Percentiles rank a stretch among this genome's conserved stretches.
Evolutionary conservation across 2,888 invertebrate genomes (phyloP).

Genomic region (Cyclophora punctaria): DNA sequence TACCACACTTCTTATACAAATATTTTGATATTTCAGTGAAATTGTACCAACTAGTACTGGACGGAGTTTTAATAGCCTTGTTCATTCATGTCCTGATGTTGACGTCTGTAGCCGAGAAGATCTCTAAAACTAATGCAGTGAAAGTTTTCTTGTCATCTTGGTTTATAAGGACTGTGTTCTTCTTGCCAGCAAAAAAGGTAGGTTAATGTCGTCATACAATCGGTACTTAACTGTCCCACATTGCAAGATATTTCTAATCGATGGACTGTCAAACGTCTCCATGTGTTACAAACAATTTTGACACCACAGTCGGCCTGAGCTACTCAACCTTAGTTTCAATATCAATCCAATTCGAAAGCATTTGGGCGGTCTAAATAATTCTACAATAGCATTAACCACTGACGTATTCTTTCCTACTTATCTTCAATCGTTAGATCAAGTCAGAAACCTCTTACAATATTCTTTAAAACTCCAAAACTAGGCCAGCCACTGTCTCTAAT

Average conservation of each 20-base stretch:
- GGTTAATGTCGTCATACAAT: slow-evolving; percentile 1
- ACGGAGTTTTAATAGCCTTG: slow-evolving; percentile 43
- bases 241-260: too few relatives aligned
- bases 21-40: slow-evolving; percentile 38
- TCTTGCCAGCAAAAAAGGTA: slow-evolving; percentile 52
- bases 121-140: slow-evolving; percentile 35
- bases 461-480: too few relatives aligned
- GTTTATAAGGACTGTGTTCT: slow-evolving; percentile 42
- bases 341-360: not conserved
- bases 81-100: slow-evolving; percentile 45
- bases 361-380: not conserved
- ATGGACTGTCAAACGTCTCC: too few relatives aligned
- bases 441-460: too few relatives aligned
- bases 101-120: slow-evolving; percentile 28
- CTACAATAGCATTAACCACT: not conserved
- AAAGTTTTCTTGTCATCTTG: slow-evolving; percentile 36
- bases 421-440: too few relatives aligned
- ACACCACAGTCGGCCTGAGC: too few relatives aligned
- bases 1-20: too few relatives aligned
- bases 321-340: too few relatives aligned
- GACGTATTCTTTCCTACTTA: too few relatives aligned
- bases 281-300: too few relatives aligned
- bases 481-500: too few relatives aligned
- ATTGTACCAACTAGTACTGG: slow-evolving; percentile 46
- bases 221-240: not conserved